Percentiles rank a stretch among this genome's conserved stretches.
These are phyloP conservation scores for Eristalis intricaria DNA, from an alignment of 2,888 invertebrate species.

Conservation along the genomic window DNA sequence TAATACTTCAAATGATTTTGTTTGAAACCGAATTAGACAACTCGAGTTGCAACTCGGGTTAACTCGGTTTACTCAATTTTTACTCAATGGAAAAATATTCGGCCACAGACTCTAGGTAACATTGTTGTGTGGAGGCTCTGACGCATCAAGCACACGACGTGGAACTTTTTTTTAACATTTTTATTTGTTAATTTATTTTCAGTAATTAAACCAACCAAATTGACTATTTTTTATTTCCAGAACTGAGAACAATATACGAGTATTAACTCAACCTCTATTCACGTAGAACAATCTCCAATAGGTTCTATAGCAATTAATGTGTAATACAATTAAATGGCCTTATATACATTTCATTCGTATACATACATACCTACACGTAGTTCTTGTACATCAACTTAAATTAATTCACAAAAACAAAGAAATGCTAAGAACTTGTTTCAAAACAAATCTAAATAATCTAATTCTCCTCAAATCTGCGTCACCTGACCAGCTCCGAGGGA, in stretches of 20 bases:
- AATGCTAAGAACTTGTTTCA: neutral
- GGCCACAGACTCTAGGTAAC: no score
- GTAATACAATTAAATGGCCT: conserved; percentile 70
- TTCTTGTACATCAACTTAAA: conserved; percentile 33
- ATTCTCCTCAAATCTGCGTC: neutral
- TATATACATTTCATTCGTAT: conserved; percentile 70
- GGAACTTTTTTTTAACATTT: no score
- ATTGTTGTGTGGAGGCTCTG: no score
- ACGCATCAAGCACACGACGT: no score
- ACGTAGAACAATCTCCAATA: neutral
- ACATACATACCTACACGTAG: conserved; percentile 26
- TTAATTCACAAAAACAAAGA: conserved; percentile 19
- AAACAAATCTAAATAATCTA: neutral
- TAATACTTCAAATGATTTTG: no score
- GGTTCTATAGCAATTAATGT: conserved; percentile 44
- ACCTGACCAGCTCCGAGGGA: neutral
- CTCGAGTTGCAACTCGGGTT: no score
- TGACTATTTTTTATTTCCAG: neutral
- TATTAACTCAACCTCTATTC: neutral
- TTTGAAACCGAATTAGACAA: no score
- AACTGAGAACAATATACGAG: neutral
- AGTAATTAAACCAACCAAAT: neutral
- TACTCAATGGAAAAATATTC: no score
- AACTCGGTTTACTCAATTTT: no score
- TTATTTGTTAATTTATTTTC: neutral